phyloP scores from a whole-genome alignment of 1,140 invertebrate genomes.

The Cyphomyrmex costatus region DNA sequence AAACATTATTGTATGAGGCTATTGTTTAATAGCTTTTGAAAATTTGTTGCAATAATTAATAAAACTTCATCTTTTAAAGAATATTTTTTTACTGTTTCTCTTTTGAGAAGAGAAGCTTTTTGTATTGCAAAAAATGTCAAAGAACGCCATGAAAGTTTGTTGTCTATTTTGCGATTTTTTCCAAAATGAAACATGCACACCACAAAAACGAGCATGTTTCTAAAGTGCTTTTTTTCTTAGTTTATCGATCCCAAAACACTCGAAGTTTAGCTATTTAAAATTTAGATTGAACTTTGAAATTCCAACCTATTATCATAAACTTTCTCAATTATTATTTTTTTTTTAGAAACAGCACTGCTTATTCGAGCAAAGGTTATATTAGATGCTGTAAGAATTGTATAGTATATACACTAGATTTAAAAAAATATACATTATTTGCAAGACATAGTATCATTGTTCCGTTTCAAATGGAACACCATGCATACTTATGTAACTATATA shows the following conservation, averaged over 20 bases:
- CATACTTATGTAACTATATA: too few relatives aligned
- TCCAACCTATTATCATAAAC: too few relatives aligned
- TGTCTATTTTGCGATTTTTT: too few relatives aligned
- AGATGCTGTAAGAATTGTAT: neutral
- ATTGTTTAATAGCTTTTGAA: neutral
- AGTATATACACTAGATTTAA: neutral
- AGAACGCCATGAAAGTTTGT: too few relatives aligned
- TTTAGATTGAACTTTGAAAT: neutral
- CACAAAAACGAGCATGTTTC: too few relatives aligned
- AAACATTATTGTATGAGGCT: neutral
- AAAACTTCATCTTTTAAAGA: neutral
- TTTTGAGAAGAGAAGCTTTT: too few relatives aligned
- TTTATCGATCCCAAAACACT: too few relatives aligned
- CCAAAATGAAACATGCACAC: too few relatives aligned
- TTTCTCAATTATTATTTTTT: neutral
- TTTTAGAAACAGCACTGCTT: neutral
- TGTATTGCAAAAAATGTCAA: too few relatives aligned
- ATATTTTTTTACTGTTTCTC: neutral
- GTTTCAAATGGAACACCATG: too few relatives aligned
- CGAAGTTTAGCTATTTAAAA: too few relatives aligned
- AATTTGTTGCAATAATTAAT: neutral
- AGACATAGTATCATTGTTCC: neutral
- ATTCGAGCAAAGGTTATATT: neutral
- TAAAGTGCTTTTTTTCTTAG: too few relatives aligned
- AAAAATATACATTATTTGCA: constrained; percentile 23